Evolutionary conservation across 2,888 invertebrate genomes (phyloP).

Genomic region (Barypeithes pellucidus): DNA sequence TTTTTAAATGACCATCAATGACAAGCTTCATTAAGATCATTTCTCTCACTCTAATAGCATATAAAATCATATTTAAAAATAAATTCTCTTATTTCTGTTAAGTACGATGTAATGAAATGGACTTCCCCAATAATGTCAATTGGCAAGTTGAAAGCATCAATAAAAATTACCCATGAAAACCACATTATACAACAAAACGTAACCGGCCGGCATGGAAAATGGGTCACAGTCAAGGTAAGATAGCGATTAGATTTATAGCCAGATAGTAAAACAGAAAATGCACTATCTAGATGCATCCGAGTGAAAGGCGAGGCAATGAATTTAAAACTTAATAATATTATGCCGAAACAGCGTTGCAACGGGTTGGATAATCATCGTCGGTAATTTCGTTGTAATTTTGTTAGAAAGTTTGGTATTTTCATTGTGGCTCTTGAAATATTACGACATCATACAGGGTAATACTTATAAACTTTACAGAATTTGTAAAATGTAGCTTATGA

Average conservation of each 20-base stretch:
- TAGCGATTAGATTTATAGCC: slow-evolving; percentile 26
- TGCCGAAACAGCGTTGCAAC: slow-evolving; percentile 3
- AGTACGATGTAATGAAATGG: too few relatives aligned
- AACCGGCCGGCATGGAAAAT: slow-evolving; percentile 18
- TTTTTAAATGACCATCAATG: neutral
- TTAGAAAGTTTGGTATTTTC: slow-evolving; percentile 26
- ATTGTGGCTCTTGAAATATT: slow-evolving; percentile 16
- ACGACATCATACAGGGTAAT: neutral
- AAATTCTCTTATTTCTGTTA: too few relatives aligned
- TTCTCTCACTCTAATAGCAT: too few relatives aligned
- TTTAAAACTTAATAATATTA: slow-evolving; percentile 10
- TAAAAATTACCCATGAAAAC: slow-evolving; percentile 15
- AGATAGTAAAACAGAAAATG: slow-evolving; percentile 19
- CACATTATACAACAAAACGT: neutral
- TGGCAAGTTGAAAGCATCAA: neutral
- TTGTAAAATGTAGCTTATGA: neutral
- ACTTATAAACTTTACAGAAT: neutral
- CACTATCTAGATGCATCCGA: slow-evolving; percentile 31
- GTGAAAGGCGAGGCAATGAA: slow-evolving; percentile 23
- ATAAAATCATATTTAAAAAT: too few relatives aligned
- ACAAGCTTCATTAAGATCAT: neutral
- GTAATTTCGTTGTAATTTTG: slow-evolving; percentile 26
- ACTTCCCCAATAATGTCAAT: too few relatives aligned
- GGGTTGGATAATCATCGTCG: slow-evolving; percentile 6
- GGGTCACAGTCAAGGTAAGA: slow-evolving; percentile 39